Evolutionary conservation across 2,888 invertebrate genomes (phyloP), one percentile per base, ranked within the genome.

Genomic region (Philaethria dido): DNA sequence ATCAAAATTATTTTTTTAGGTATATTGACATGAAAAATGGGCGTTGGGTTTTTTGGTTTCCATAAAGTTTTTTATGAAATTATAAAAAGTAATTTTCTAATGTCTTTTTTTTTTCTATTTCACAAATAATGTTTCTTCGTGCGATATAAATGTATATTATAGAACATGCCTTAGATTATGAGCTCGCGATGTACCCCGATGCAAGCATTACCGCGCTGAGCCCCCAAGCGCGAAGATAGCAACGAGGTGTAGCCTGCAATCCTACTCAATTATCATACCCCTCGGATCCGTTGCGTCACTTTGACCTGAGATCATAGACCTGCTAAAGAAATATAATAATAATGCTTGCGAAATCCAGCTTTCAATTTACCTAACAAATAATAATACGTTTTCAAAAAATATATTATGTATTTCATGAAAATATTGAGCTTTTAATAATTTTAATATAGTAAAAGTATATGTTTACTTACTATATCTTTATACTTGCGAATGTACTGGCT

Each of bases 221-320:
- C 84, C 87, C 85, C 62, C 74, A 73, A 82, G 87, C 83, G 74
- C 68, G 78, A 78, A 80, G 83, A 84, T 85, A 73, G 70, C 71
- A 70, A 69, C 77, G 73, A 77, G 77, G 76, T 74, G 75, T 73
- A 77, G 64, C 79, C 78, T 77, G 77, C 76, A 80, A 78, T 74
- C 78, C 74, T 75, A 73, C 78, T 80, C 83, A 81, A 85, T 86
- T 85, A 85, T 84, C 83, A 76, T 78, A 78, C 79, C 82, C 81
- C 71, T 66, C 69, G 79, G 81, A 80, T 77, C 76, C 76, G 72
- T 78, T 78, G 77, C 78, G 74, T 78, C 77, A 75, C 65, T 69
- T 67, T 70, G 69, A 69, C 69, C 68, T 60, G 62, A 63, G 71
- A 74, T 73, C 70, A 69, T 66, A 66, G 50, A 69, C 54, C 60